phyloP scores from a whole-genome alignment of 1,140 invertebrate species.

The Macrobrachium rosenbergii region DNA sequence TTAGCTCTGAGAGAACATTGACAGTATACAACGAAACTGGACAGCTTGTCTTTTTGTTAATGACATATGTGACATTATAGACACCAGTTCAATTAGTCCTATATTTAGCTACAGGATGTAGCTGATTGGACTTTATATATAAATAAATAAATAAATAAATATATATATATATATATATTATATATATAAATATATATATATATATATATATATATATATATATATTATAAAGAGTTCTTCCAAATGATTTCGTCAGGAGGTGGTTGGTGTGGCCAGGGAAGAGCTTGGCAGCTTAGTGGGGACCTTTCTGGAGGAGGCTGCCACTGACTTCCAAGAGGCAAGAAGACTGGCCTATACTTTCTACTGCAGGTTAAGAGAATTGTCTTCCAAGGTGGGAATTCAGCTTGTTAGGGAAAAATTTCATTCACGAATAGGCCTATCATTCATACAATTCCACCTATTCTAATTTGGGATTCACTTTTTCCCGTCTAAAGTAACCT shows the following conservation, averaged over 20 bases:
- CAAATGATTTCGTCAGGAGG: constrained; percentile 41
- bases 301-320: constrained; percentile 55
- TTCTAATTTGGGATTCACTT: not conserved
- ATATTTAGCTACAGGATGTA: too few relatives aligned
- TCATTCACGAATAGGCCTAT: not conserved
- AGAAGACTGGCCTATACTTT: constrained; percentile 59
- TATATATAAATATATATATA: too few relatives aligned
- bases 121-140: too few relatives aligned
- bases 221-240: not conserved
- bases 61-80: too few relatives aligned
- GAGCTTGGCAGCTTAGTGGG: constrained; percentile 56
- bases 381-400: constrained; percentile 36
- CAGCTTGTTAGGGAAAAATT: not conserved
- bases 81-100: too few relatives aligned
- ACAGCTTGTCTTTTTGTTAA: too few relatives aligned
- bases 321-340: constrained; percentile 51
- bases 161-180: constrained; percentile 4
- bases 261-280: constrained; percentile 47
- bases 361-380: constrained; percentile 60
- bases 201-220: not conserved
- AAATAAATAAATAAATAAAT: not conserved
- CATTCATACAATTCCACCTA: not conserved
- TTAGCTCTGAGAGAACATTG: too few relatives aligned
- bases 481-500: not conserved
- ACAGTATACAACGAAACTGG: too few relatives aligned